A percentile compares a stretch with the other conserved stretches of the same genome.
These are phyloP conservation scores for Lagodon rhomboides DNA, from an alignment of 2,797 vertebrate species.

Conservation along the genomic window DNA sequence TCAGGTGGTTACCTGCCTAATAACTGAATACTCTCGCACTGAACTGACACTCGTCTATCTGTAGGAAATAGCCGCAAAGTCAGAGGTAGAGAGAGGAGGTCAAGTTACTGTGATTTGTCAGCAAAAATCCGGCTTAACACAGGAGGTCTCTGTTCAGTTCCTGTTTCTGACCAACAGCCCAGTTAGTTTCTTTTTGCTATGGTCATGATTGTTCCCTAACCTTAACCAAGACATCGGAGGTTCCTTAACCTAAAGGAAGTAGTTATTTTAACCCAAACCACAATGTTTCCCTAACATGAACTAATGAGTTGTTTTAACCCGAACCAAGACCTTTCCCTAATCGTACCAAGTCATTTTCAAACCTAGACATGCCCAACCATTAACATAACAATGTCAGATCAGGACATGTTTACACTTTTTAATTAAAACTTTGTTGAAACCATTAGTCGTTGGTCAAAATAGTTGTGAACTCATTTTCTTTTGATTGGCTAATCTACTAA, in stretches of 20 bases:
- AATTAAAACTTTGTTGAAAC: no score
- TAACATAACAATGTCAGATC: background rate
- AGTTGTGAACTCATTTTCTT: no score
- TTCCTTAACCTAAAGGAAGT: conserved; percentile 36
- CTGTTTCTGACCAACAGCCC: conserved; percentile 5
- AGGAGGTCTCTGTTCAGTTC: background rate
- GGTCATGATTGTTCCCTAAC: background rate
- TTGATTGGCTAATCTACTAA: no score
- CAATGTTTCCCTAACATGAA: conserved; percentile 5
- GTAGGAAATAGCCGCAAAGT: conserved; percentile 9
- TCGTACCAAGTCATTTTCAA: background rate
- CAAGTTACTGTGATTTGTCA: conserved; percentile 5
- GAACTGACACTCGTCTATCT: background rate
- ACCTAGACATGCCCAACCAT: background rate
- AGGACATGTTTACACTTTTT: background rate
- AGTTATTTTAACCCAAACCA: conserved; percentile 36
- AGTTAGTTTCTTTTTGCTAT: background rate
- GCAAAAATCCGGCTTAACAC: conserved; percentile 9
- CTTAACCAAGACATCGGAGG: background rate
- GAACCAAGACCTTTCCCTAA: conserved; percentile 25
- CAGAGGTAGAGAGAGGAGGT: background rate
- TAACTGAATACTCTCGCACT: background rate
- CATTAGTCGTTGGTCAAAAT: no score
- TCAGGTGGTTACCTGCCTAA: background rate
- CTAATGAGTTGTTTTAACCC: conserved; percentile 1